A percentile compares a stretch with the other conserved stretches of the same genome.
Conservation (phyloP, 2,797 vertebrate species). For the Sphenopsis melanotis region DNA sequence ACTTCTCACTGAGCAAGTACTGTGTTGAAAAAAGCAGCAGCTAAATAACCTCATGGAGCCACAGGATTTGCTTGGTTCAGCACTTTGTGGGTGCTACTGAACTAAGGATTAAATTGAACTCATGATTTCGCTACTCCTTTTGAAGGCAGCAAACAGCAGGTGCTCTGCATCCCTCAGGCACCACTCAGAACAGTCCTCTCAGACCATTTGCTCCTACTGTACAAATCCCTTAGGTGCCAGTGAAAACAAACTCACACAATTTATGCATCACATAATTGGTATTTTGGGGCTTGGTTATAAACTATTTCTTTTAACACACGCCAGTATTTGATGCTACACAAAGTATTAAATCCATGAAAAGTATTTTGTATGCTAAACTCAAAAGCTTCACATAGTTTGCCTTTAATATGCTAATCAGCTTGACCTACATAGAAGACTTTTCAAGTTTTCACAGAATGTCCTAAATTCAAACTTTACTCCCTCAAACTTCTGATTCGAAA, state of each 20-base stretch:
- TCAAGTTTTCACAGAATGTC: constrained; percentile 2
- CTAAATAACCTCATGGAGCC: not conserved
- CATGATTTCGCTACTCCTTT: not conserved
- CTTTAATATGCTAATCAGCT: constrained; percentile 54
- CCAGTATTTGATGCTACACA: not conserved
- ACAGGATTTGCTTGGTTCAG: not conserved
- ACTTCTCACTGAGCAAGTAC: not conserved
- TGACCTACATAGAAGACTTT: constrained; percentile 47
- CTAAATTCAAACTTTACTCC: constrained; percentile 25
- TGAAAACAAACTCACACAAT: not conserved
- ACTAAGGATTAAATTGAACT: not conserved
- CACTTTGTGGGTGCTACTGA: not conserved
- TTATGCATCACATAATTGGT: not conserved
- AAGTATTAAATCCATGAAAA: constrained; percentile 3
- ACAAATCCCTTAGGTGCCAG: not conserved
- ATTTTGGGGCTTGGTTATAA: not conserved
- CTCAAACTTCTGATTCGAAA: not conserved
- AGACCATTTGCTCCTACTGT: not conserved
- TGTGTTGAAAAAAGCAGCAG: not conserved
- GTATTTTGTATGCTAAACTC: constrained; percentile 30
- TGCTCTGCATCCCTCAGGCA: not conserved
- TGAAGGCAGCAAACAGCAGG: not conserved
- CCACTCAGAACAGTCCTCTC: not conserved
- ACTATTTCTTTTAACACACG: not conserved
- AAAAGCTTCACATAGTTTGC: constrained; percentile 1